A percentile compares a stretch with the other conserved stretches of the same genome.
Evolutionary conservation across 2,113 vertebrate genomes (phyloP).

Genomic region (Misgurnus anguillicaudatus): DNA sequence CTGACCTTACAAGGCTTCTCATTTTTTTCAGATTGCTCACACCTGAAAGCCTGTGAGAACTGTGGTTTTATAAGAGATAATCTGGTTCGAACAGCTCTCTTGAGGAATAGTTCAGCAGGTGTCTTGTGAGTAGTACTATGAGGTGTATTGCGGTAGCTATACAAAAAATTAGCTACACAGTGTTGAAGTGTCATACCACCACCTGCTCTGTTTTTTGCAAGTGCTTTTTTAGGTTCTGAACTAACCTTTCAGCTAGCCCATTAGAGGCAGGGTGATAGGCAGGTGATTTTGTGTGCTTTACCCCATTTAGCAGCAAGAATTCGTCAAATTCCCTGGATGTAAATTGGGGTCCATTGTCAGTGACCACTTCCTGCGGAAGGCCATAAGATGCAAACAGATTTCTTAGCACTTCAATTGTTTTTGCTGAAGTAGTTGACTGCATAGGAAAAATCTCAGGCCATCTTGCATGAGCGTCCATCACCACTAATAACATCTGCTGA

Average conservation of each 20-base stretch:
- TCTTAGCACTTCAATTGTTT: conserved; percentile 8
- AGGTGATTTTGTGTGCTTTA: conserved; percentile 11
- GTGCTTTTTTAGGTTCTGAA: too few species aligned
- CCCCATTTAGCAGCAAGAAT: neutral
- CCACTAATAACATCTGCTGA: too few species aligned
- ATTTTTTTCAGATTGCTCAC: neutral
- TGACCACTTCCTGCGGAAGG: conserved; percentile 8
- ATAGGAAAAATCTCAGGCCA: conserved; percentile 1
- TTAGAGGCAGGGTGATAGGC: conserved; percentile 7
- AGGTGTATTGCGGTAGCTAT: neutral
- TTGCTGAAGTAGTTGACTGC: conserved; percentile 25
- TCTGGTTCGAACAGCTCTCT: neutral
- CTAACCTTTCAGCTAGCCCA: neutral
- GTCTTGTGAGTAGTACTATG: neutral
- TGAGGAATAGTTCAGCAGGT: neutral
- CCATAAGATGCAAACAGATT: neutral
- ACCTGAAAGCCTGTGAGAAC: neutral
- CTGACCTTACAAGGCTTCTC: neutral
- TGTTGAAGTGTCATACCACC: too few species aligned
- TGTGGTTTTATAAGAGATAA: neutral
- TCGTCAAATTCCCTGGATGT: neutral
- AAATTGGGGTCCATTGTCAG: conserved; percentile 9
- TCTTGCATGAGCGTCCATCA: too few species aligned
- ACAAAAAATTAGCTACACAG: neutral
- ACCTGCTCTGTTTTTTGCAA: too few species aligned